Base-by-base conservation (phyloP, 2,113 vertebrate species). In the Dunckerocampus dactyliophorus region DNA sequence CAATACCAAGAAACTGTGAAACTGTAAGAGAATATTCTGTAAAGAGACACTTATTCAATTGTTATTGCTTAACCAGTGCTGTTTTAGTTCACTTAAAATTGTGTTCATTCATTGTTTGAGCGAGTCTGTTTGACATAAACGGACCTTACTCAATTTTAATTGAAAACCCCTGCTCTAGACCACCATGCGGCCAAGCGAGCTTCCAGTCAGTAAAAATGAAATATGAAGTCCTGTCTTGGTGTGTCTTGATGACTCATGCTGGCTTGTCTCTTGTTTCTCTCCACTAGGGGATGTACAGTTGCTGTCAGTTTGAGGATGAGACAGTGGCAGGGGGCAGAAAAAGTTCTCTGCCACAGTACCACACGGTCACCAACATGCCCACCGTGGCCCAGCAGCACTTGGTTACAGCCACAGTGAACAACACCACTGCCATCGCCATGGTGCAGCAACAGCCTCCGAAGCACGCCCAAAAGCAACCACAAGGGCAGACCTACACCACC, bases 241-340 rank as follows among this genome's bases (percentile, higher is more conserved):
- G 19, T 22, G 59, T 63, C 66, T 31, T 54, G 21, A 67, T 37
- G 45, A 79, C 72, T 79, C 69, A 83, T 61, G 60, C 37, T 45
- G 37, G 8, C 42, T 45, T 74, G 55, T 73, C 31, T 69, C 53
- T 75, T 70, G 46, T 84, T 49, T 74, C 31, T 72, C 73, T 59
- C 65, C 72, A 37, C 87, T 3, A 95, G 94, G 94, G 94, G 46
- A 95, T 95, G 93, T 95, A 95, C 88, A 95, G 93, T 72, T 95
- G 94, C 83, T 95, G 94, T 86, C 92, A 89, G 72, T 92, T 93
- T 3, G 94, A 95, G 74, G 93, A 94, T 62, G 91, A 92, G 78
- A 92, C 88, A 0, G 42, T 74, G 19, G 69, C 80, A 1, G 79
- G 82, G 71, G 82, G 82, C 47, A 63, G 72, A n/a, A 85, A 87